A percentile compares a stretch with the other conserved stretches of the same genome.
Evolutionary conservation across 2,888 invertebrate species (phyloP).

Genomic region (Allacma fusca): DNA sequence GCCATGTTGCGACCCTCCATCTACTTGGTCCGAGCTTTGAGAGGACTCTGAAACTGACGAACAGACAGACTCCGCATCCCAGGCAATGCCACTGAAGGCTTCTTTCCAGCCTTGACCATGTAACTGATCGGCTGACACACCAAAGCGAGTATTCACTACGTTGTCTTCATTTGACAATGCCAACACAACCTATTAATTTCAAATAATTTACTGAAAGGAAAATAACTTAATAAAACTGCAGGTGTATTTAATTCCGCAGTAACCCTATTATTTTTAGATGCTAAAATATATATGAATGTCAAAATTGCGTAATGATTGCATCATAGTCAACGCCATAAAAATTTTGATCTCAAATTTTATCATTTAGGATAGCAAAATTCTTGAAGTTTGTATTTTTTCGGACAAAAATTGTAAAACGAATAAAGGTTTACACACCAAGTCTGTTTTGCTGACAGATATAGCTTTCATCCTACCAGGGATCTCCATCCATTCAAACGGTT

Average conservation of each 20-base stretch:
- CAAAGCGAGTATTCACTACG: constrained; percentile 48
- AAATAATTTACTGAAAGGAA: too few relatives aligned
- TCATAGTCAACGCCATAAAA: too few relatives aligned
- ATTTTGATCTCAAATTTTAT: too few relatives aligned
- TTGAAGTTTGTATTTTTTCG: too few relatives aligned
- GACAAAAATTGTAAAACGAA: background rate
- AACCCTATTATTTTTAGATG: too few relatives aligned
- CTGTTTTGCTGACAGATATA: constrained; percentile 56
- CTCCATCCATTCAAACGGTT: constrained; percentile 57
- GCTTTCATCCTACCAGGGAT: constrained; percentile 58
- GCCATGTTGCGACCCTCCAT: constrained; percentile 22
- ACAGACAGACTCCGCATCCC: constrained; percentile 51
- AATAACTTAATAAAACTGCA: too few relatives aligned
- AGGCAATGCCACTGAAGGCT: constrained; percentile 49
- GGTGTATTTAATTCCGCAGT: too few relatives aligned
- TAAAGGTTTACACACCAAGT: constrained; percentile 49
- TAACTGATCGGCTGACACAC: constrained; percentile 53
- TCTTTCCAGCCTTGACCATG: constrained; percentile 57
- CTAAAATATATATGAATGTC: too few relatives aligned
- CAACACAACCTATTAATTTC: constrained; percentile 50
- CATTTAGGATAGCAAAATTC: too few relatives aligned
- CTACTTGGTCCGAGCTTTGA: constrained; percentile 49
- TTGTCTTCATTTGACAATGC: constrained; percentile 56
- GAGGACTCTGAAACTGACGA: constrained; percentile 48
- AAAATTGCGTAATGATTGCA: too few relatives aligned